Evolutionary conservation across 2,113 vertebrate genomes (phyloP).

Genomic region (Hyaena hyaena): DNA sequence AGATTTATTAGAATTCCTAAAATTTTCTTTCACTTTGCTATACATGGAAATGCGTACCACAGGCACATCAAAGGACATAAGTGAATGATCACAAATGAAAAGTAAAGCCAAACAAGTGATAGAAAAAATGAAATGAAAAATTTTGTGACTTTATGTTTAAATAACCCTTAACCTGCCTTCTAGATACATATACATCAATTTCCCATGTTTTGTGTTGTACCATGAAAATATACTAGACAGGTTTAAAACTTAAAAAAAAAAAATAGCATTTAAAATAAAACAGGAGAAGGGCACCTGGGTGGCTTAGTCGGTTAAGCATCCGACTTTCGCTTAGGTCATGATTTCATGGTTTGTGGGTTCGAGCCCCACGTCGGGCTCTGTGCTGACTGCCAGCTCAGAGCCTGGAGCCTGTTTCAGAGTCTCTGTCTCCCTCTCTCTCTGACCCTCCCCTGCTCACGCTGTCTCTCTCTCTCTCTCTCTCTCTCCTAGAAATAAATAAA

Average conservation of each 20-base stretch:
- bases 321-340: no score
- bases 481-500: no score
- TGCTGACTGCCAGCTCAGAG: no score
- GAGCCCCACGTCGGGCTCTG: no score
- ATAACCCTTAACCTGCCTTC: not conserved
- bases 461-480: no score
- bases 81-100: not conserved
- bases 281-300: not conserved
- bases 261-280: conserved; percentile 20
- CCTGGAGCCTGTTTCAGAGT: no score
- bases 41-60: not conserved
- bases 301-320: no score
- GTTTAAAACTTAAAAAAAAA: not conserved
- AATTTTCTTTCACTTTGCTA: not conserved
- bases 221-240: not conserved
- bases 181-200: not conserved
- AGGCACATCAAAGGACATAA: not conserved
- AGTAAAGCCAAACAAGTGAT: not conserved
- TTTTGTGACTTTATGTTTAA: conserved; percentile 3
- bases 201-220: not conserved
- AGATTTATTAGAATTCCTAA: not conserved
- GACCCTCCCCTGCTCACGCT: no score
- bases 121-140: conserved; percentile 29
- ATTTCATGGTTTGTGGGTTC: no score
- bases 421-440: no score